Percentiles rank a stretch among this genome's conserved stretches.
These are phyloP conservation scores for Sminthurinus aureus DNA, from an alignment of 2,888 invertebrate genomes.

Conservation along the genomic window DNA sequence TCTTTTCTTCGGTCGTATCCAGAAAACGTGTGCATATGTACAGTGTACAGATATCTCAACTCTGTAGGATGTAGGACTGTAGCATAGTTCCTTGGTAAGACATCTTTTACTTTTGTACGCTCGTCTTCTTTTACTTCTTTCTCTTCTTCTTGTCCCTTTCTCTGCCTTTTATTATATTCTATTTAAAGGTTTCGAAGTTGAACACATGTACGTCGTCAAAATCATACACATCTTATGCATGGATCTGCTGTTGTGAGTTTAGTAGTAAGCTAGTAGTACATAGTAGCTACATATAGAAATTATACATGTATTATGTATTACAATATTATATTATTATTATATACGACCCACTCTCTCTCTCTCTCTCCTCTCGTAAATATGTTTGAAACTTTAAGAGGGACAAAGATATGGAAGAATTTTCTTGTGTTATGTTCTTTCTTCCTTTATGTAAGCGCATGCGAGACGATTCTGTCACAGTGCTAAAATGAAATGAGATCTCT, in stretches of 20 bases:
- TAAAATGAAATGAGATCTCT: constrained; percentile 30
- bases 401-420: background rate
- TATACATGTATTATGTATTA: background rate
- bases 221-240: too few species aligned
- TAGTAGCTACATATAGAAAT: background rate
- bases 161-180: background rate
- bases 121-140: background rate
- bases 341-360: too few species aligned
- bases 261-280: too few species aligned
- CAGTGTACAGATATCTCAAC: background rate
- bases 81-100: background rate
- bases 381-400: background rate
- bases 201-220: background rate
- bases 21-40: background rate
- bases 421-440: background rate
- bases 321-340: too few species aligned
- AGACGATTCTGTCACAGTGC: constrained; percentile 18
- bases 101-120: background rate
- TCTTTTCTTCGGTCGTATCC: background rate
- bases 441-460: constrained; percentile 20
- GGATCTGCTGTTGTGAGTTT: too few species aligned
- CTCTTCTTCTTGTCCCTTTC: background rate
- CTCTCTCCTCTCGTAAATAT: background rate
- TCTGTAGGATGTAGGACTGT: too few species aligned
- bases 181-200: background rate